Evolutionary conservation across 2,888 invertebrate genomes (phyloP).

Genomic region (Latrodectus elegans): DNA sequence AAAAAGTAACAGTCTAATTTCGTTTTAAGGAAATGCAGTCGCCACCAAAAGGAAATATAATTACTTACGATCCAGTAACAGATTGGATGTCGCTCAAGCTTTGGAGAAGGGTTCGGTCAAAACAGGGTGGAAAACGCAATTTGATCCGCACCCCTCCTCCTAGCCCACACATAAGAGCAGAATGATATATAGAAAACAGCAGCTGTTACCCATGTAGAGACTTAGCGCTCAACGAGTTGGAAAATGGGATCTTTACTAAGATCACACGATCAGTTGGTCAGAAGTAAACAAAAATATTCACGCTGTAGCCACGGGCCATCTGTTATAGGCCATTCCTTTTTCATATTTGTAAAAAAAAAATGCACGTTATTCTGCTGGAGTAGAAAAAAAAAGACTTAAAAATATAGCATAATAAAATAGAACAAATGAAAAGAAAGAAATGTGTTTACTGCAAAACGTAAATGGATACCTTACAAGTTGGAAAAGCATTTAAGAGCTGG

Average conservation of each 20-base stretch:
- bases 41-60: conserved; percentile 67
- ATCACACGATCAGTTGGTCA: conserved; percentile 60
- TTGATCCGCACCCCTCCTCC: conserved; percentile 36
- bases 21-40: conserved; percentile 63
- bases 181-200: conserved; percentile 53
- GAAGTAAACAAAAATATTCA: conserved; percentile 68
- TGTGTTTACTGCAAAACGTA: not conserved
- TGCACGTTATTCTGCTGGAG: conserved; percentile 1
- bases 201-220: conserved; percentile 63
- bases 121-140: conserved; percentile 54
- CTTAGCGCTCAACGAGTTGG: conserved; percentile 46
- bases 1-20: conserved; percentile 51
- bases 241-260: conserved; percentile 66
- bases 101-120: not conserved
- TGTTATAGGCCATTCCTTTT: conserved; percentile 49
- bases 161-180: not conserved
- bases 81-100: conserved; percentile 44
- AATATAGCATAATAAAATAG: too few species aligned
- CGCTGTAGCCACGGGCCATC: conserved; percentile 52
- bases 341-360: conserved; percentile 22
- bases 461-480: conserved; percentile 19
- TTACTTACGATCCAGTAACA: conserved; percentile 63
- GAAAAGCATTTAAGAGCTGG: too few species aligned
- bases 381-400: conserved; percentile 13
- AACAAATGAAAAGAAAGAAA: conserved; percentile 1